phyloP scores from a whole-genome alignment of 2,113 vertebrate species.

The Gobiocypris rarus region DNA sequence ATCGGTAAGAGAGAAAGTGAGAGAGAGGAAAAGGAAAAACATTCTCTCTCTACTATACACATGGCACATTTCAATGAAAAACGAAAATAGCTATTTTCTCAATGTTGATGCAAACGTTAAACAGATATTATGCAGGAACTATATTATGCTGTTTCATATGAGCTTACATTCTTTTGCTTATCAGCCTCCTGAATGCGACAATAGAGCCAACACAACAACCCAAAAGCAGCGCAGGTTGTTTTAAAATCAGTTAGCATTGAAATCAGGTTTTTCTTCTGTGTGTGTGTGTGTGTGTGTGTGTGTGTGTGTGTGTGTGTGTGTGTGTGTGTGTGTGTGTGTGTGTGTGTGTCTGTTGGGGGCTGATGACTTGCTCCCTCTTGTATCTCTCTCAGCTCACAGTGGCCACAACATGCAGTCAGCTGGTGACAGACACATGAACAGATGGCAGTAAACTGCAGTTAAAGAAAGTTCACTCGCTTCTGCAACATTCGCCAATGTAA shows the following conservation, averaged over 20 bases:
- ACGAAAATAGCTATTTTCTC: not conserved
- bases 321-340: slow-evolving; percentile 71
- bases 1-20: slow-evolving; percentile 52
- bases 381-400: slow-evolving; percentile 62
- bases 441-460: slow-evolving; percentile 82
- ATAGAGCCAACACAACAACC: not conserved
- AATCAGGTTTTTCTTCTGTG: slow-evolving; percentile 81
- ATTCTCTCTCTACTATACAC: slow-evolving; percentile 67
- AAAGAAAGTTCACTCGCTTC: slow-evolving; percentile 43
- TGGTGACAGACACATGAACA: slow-evolving; percentile 78
- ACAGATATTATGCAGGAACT: slow-evolving; percentile 7
- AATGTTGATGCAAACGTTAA: not conserved
- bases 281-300: slow-evolving; percentile 75
- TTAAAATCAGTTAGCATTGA: slow-evolving; percentile 90
- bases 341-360: too few relatives aligned
- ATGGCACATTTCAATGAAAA: slow-evolving; percentile 70
- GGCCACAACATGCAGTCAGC: slow-evolving; percentile 74
- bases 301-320: slow-evolving; percentile 66
- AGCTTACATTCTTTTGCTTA: slow-evolving; percentile 27
- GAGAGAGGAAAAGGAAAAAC: slow-evolving; percentile 66
- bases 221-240: slow-evolving; percentile 41
- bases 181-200: slow-evolving; percentile 41
- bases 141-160: slow-evolving; percentile 4
- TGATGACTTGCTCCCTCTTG: slow-evolving; percentile 78
- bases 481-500: slow-evolving; percentile 32